Evolutionary conservation across 2,797 vertebrate genomes (phyloP).

Genomic region (Platalea minor): DNA sequence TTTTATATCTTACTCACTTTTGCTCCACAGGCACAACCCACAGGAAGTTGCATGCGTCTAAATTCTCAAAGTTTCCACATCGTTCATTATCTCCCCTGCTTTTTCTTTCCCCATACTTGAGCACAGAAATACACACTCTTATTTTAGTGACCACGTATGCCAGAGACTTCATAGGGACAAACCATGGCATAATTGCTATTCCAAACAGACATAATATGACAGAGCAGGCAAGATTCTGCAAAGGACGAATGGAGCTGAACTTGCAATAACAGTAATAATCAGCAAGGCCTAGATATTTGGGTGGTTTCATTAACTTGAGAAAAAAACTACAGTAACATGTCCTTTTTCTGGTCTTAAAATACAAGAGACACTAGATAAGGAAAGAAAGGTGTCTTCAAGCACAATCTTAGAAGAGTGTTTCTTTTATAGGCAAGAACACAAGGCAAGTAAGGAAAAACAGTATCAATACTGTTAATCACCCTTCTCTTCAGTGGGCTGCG

Average conservation of each 20-base stretch:
- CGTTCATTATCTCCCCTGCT: background rate
- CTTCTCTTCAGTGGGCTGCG: background rate
- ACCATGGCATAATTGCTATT: background rate
- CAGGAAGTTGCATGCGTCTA: background rate
- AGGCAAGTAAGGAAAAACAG: background rate
- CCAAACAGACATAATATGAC: background rate
- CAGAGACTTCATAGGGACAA: background rate
- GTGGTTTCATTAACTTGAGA: background rate
- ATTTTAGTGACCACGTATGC: background rate
- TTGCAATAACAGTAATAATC: background rate
- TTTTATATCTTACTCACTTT: background rate
- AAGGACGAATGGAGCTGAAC: background rate
- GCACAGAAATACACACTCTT: background rate
- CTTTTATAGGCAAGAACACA: background rate
- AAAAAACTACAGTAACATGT: background rate
- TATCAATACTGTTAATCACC: background rate
- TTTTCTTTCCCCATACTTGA: background rate
- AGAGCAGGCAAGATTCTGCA: background rate
- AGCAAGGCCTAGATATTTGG: background rate
- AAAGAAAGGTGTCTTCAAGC: background rate
- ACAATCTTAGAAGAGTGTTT: background rate
- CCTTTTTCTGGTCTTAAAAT: background rate
- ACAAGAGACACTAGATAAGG: too few relatives aligned
- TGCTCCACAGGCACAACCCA: background rate
- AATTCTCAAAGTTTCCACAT: background rate